Percentiles rank a stretch among this genome's conserved stretches.
phyloP scores from a whole-genome alignment of 2,113 vertebrate species.

The Butastur rufipennis region DNA sequence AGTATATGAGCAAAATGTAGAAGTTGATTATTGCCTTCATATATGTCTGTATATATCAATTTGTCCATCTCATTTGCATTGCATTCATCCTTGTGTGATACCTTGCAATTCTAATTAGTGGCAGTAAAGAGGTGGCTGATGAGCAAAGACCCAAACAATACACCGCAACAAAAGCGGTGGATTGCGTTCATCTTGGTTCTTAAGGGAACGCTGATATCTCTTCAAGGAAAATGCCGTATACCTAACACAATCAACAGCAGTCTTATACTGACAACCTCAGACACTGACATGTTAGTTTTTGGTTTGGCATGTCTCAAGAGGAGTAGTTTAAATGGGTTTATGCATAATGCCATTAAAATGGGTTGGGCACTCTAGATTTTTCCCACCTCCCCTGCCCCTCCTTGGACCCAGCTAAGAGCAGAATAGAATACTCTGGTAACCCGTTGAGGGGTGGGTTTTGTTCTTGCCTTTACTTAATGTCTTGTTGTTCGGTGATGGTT shows the following conservation, averaged over 20 bases:
- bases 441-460: fast-evolving
- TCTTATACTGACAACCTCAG: fast-evolving
- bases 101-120: not conserved
- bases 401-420: not conserved
- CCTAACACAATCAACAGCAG: not conserved
- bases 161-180: not conserved
- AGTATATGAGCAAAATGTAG: not conserved
- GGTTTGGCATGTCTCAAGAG: not conserved
- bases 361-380: not conserved
- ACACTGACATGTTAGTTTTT: not conserved
- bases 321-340: not conserved
- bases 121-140: not conserved
- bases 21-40: not conserved
- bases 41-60: fast-evolving
- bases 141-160: not conserved
- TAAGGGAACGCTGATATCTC: fast-evolving
- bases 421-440: too few species aligned
- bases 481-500: not conserved
- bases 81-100: not conserved
- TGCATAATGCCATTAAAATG: not conserved
- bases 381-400: not conserved
- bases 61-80: not conserved
- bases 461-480: not conserved
- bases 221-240: not conserved
- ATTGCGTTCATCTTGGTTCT: fast-evolving